These are phyloP conservation scores for Cheirogaleus medius DNA, from an alignment of 2,113 vertebrate genomes.

Conservation along the genomic window DNA sequence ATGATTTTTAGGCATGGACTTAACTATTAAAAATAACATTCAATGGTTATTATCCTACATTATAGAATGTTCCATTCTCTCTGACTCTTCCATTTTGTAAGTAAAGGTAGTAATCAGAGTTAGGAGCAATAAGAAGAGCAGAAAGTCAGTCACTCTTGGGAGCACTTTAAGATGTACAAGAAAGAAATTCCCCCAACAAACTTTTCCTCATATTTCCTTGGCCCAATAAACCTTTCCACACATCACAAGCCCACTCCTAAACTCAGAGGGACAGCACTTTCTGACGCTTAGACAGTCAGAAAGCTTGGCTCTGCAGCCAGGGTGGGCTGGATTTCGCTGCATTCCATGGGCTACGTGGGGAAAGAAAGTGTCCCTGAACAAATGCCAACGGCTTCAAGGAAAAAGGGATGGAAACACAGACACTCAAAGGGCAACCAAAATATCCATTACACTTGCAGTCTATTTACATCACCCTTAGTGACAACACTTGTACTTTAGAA, in stretches of 20 bases:
- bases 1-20: neutral
- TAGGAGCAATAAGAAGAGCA: neutral
- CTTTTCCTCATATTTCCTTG: neutral
- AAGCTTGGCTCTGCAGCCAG: neutral
- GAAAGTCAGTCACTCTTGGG: neutral
- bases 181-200: neutral
- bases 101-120: neutral
- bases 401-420: neutral
- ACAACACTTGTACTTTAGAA: neutral
- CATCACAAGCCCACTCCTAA: neutral
- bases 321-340: rapidly evolving
- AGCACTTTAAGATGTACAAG: neutral
- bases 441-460: neutral
- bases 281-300: neutral
- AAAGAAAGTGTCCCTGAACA: neutral
- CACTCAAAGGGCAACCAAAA: neutral
- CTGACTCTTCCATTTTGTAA: neutral
- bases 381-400: neutral
- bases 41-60: neutral
- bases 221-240: too few species aligned
- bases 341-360: neutral
- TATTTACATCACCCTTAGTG: neutral
- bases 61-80: neutral
- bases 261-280: neutral
- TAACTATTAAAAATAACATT: neutral